These are phyloP conservation scores for Criorhina ranunculi DNA, from an alignment of 2,888 invertebrate genomes.

Conservation along the genomic window DNA sequence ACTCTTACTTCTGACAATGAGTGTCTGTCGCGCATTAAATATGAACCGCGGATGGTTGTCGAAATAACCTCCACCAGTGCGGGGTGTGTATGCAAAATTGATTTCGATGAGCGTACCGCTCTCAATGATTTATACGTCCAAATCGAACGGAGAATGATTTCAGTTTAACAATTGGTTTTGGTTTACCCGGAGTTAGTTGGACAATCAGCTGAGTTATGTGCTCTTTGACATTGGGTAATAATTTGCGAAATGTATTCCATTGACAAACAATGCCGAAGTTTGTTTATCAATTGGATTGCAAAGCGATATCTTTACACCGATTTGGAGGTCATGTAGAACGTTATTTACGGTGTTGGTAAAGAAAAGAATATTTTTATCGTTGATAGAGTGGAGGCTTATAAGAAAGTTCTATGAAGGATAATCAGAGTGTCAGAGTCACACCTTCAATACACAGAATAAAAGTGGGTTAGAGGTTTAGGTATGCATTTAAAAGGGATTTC, in stretches of 20 bases:
- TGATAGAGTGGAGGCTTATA: too few relatives aligned
- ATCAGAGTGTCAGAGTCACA: too few relatives aligned
- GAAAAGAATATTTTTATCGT: too few relatives aligned
- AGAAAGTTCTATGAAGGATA: too few relatives aligned
- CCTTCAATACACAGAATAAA: too few relatives aligned
- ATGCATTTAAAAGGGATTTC: too few relatives aligned
- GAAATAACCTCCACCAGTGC: slow-evolving; percentile 50
- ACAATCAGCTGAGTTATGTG: slow-evolving; percentile 64
- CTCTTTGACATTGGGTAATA: slow-evolving; percentile 63
- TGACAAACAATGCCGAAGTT: slow-evolving; percentile 8
- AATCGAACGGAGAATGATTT: slow-evolving; percentile 57
- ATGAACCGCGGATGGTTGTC: slow-evolving; percentile 35
- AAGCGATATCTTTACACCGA: background rate
- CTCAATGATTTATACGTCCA: slow-evolving; percentile 60
- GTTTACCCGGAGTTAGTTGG: slow-evolving; percentile 49
- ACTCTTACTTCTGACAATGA: slow-evolving; percentile 75
- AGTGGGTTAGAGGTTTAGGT: too few relatives aligned
- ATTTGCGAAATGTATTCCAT: slow-evolving; percentile 46
- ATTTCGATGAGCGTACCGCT: slow-evolving; percentile 34
- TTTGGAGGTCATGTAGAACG: background rate
- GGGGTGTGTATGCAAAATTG: slow-evolving; percentile 30
- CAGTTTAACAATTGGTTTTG: slow-evolving; percentile 60
- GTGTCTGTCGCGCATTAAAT: slow-evolving; percentile 63
- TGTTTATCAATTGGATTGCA: slow-evolving; percentile 21
- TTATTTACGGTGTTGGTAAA: background rate